Evolutionary conservation across 2,797 vertebrate species (phyloP), one percentile per base, ranked within the genome.

Genomic region (Brotula barbata): DNA sequence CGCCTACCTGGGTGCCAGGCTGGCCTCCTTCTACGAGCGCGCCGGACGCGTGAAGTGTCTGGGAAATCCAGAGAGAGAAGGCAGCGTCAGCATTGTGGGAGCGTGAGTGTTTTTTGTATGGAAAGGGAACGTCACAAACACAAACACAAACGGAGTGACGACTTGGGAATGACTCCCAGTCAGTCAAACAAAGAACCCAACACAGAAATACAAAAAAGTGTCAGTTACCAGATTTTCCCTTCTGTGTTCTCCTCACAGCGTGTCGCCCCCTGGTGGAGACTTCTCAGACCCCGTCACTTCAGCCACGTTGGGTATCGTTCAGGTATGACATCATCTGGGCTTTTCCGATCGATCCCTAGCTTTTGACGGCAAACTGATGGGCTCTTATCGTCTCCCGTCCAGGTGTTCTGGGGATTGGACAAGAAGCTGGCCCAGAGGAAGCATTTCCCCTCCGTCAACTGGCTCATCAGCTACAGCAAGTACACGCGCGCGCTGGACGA

Each of bases 401-500:
- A 92, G 97, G 97, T 99, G 50, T 99, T 99, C 85, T 99, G 97
- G 97, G 97, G 97, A 44, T 86, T 99, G 85, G 97, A 99, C 89
- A 99, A 99, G 89, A 99, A 99, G 80, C 85, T 99, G 84, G 97
- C 97, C 42, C 97, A 99, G 74, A 94, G 97, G 50, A 99, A 99
- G 79, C 97, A 99, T 78, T 99, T 99, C 83, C 97, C 97, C 0
- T 98, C 97, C 12, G 97, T 99, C 11, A 98, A 99, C 82, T 99
- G 97, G 97, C 90, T 99, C 37, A 99, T 99, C 82, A 99, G 97
- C 84, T 99, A 99, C 90, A 99, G 97, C 90, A 99, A 99, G 71
- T 99, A 99, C 84, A 98, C 92, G 0, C 90, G 96, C 45, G 94
- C 97, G 1, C 89, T 99, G 80, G 97, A 99, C 0, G 97, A 99